These are phyloP conservation scores for Bhutanitis thaidina DNA, from an alignment of 2,888 invertebrate species.

Conservation along the genomic window DNA sequence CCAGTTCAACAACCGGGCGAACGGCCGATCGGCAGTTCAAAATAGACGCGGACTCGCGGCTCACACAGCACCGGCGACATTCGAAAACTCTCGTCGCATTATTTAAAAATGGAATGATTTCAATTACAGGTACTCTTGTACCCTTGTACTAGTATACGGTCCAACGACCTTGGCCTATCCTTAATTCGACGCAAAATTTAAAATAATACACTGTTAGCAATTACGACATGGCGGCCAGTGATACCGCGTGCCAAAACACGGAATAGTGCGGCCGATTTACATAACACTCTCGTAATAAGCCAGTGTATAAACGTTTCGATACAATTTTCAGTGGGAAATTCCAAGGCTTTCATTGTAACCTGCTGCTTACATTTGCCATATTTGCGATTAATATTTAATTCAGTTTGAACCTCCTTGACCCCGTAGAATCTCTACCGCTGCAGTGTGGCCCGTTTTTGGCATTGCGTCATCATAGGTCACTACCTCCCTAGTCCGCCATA, in stretches of 20 bases:
- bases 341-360: constrained; percentile 21
- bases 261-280: constrained; percentile 24
- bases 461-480: constrained; percentile 78
- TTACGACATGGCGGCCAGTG: constrained; percentile 10
- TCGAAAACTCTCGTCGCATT: constrained; percentile 42
- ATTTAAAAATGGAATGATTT: constrained; percentile 22
- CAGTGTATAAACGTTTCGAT: constrained; percentile 18
- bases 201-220: neutral
- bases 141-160: neutral
- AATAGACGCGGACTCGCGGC: constrained; percentile 65
- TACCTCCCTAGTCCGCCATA: constrained; percentile 67
- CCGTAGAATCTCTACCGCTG: constrained; percentile 38
- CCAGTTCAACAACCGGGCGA: constrained; percentile 77
- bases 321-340: constrained; percentile 22
- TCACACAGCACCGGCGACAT: constrained; percentile 45
- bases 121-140: neutral
- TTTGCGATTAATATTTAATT: constrained; percentile 49
- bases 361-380: constrained; percentile 38
- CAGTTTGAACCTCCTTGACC: constrained; percentile 74
- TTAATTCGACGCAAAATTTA: constrained; percentile 2
- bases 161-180: constrained; percentile 6
- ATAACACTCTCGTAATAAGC: constrained; percentile 23
- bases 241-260: constrained; percentile 17
- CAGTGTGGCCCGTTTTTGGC: constrained; percentile 71
- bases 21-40: constrained; percentile 71